Base-by-base conservation (phyloP, 2,797 vertebrate species). In the Cirrhinus mrigala region DNA sequence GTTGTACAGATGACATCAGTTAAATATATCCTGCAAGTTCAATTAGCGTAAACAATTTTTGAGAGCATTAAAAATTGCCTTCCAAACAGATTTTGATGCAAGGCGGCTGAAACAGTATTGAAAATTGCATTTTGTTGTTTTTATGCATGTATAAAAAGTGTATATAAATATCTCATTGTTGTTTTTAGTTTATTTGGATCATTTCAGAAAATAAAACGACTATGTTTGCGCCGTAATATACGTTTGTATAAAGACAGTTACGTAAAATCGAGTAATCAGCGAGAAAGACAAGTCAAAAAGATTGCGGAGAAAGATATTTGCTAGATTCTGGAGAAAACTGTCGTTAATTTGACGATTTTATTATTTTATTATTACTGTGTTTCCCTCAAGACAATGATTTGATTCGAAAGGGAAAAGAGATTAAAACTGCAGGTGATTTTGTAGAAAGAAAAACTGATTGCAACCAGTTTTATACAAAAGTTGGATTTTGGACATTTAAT, bases 361-460 rank as follows among this genome's bases (percentile, higher is more conserved):
- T 16, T 18, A 37, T 37, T 37, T 37, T 66, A 16, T 44, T 60
- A 60, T 24, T 16, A 18, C 4, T 62, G 4, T 44, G 29, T 29
- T 79, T 27, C 48, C n/a, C 15, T 78, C 40, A 22, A 1, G 24
- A 48, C 44, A 64, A 44, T 48, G 46, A 40, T 54, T 69, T 40
- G 18, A 4, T 50, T 68, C 12, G 3, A 56, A 40, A 54, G 9
- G 7, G 48, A 24, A 6, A 73, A 60, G 56, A 16, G 81, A 56
- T 48, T 52, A 62, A 64, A 62, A 76, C 20, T 18, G 58, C 62
- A 77, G 73, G 58, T 54, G 60, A 33, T 83, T 27, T 66, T 46
- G 29, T 6, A 77, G 48, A 84, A 77, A 40, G 11, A 56, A 20
- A 50, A 75, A 66, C 1, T 8, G 6, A 64, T n/a, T 50, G 8